Evolutionary conservation across 1,140 invertebrate species (phyloP), one percentile per base, ranked within the genome.

Genomic region (Apis cerana): DNA sequence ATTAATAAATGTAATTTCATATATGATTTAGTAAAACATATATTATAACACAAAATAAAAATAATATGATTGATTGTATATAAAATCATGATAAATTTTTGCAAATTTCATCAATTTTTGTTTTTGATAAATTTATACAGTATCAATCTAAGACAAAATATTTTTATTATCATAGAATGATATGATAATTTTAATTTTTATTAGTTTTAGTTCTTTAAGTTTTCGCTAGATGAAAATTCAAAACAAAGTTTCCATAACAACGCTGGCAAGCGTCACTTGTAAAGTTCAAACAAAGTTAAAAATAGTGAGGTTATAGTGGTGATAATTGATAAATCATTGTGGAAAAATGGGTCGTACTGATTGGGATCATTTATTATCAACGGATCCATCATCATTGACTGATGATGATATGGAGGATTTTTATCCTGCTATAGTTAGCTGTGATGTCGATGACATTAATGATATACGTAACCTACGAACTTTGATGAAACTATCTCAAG

Each of bases 331-430:
- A 43, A 70, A 71, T 69, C 70, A 77, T 61, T 15, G 12, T 11
- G 23, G 23, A 72, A 93, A 90, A 90, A 94, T 94, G 93, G 92
- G 91, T 59, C 94, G 94, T 68, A 95, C 95, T 68, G 95, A 96
- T 89, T 96, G 96, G 95, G 94, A 95, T 85, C 93, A 95, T 79
- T 94, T 96, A 86, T 88, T 96, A 43, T 94, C 94, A 77, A 91
- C 95, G 75, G 94, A 95, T 77, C 94, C 95, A 54, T 94, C 93
- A 72, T 94, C 95, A 79, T 87, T 96, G 13, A 93, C 91, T 5
- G 94, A 95, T 71, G 92, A 95, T 12, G 95, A 96, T 76, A 96
- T 96, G 91, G 96, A 96, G 64, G 95, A 95, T 87, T 88, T 96
- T 75, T 96, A 94, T 90, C 95, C 95, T 74, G 94, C 90, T 68